A percentile compares a stretch with the other conserved stretches of the same genome.
Evolutionary conservation across 2,113 vertebrate species (phyloP).

Genomic region (Microtus pennsylvanicus): DNA sequence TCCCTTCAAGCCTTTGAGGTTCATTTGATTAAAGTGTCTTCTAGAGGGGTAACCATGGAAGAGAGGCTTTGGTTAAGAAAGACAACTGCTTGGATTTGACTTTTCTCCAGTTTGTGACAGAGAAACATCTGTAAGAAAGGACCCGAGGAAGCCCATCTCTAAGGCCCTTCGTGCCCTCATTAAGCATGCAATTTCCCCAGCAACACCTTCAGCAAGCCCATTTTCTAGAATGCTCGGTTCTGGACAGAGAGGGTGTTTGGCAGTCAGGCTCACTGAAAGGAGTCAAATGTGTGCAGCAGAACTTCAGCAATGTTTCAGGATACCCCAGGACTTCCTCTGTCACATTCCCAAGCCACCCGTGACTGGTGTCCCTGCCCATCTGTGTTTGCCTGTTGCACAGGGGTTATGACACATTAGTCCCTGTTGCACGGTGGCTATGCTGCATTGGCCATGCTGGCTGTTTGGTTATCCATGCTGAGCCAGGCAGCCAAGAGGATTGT

Average conservation of each 20-base stretch:
- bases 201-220: accelerated
- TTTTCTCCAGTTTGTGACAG: neutral
- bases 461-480: neutral
- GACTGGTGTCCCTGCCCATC: neutral
- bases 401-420: neutral
- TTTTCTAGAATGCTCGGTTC: neutral
- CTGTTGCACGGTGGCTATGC: too few relatives aligned
- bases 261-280: neutral
- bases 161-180: neutral
- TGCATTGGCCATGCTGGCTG: neutral
- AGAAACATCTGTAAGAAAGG: too few relatives aligned
- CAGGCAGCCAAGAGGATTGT: neutral
- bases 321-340: neutral
- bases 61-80: neutral
- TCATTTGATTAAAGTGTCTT: neutral
- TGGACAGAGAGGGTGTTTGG: neutral
- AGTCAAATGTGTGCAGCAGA: neutral
- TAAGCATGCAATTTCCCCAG: neutral
- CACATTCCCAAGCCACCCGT: too few relatives aligned
- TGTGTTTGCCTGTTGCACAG: accelerated
- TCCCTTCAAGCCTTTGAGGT: accelerated
- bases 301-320: neutral
- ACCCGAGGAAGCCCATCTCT: neutral
- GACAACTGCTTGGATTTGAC: accelerated
- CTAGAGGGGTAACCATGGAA: accelerated